Base-by-base conservation (phyloP, 2,888 invertebrate species). In the Selenia dentaria region DNA sequence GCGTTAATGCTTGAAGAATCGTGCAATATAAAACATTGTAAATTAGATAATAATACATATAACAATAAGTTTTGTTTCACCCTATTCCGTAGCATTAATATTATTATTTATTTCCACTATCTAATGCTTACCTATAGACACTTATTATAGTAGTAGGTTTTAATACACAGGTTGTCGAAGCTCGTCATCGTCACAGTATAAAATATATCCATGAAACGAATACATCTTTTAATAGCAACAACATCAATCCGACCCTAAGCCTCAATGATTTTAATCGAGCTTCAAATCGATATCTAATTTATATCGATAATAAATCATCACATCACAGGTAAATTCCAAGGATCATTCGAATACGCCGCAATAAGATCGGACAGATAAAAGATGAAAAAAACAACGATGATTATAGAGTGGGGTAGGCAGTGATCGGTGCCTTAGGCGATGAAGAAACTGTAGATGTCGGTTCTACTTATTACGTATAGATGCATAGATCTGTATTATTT, bases 291-390 rank as follows among this genome's bases (percentile, higher is more conserved):
- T 64, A 59, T 58, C 58, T 64, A 62, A 67, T 68, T 70, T 67
- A 63, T 56, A 59, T 60, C 52, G 59, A 52, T 51, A 52, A 67
- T 74, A 72, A 74, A 74, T 73, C 69, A 72, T 71, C 70, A 62
- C 70, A 70, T 68, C 71, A 63, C 64, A 50, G 51, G 61, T 59
- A 62, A 73, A 70, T 65, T 63, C 62, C 66, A 60, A 67, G 68
- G 73, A 72, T 70, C 65, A 62, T 53, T 57, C 60, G 58, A 58
- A 68, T 63, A 67, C 64, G 68, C 67, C 62, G 71, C 70, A 74
- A 77, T 78, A 63, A 71, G 76, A 76, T 78, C 65, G 63, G 54
- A 42, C 55, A 64, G 70, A 70, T 76, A 68, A 74, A 74, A 71
- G 69, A 67, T 62, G 62, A 61, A 67, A 70, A n/a, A 66, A 67